Conservation (phyloP, 2,797 vertebrate genomes). For the Hippoglossus hippoglossus region DNA sequence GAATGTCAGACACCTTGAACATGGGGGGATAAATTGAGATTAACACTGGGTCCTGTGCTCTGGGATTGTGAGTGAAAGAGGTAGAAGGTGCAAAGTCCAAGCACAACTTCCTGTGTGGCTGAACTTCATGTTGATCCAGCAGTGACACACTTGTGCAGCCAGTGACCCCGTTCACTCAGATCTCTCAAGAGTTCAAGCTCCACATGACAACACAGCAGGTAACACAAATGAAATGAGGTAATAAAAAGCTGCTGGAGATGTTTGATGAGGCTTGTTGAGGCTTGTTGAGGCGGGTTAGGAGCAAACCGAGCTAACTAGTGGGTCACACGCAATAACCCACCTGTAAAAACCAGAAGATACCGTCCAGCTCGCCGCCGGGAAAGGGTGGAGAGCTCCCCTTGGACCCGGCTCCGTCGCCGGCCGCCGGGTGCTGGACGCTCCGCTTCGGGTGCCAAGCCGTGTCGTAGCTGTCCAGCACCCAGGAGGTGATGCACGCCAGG, state of each 20-base stretch:
- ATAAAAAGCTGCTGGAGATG: too few species aligned
- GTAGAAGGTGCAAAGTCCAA: slow-evolving; percentile 38
- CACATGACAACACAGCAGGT: background rate
- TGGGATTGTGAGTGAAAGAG: background rate
- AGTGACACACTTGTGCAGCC: slow-evolving; percentile 57
- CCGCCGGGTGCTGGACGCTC: slow-evolving; percentile 65
- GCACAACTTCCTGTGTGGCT: slow-evolving; percentile 19
- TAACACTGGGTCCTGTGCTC: background rate
- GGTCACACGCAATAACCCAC: slow-evolving; percentile 71
- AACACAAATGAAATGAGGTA: background rate
- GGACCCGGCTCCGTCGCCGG: slow-evolving; percentile 39
- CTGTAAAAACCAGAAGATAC: slow-evolving; percentile 95
- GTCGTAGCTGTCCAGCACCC: slow-evolving; percentile 86
- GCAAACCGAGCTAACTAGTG: too few species aligned
- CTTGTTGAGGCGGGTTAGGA: too few species aligned
- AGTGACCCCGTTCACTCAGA: slow-evolving; percentile 65
- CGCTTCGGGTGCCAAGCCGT: slow-evolving; percentile 83
- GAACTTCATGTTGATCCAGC: slow-evolving; percentile 24
- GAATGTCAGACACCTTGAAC: slow-evolving; percentile 95
- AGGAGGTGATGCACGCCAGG: slow-evolving; percentile 84
- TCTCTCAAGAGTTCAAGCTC: slow-evolving; percentile 53
- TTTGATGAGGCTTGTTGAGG: too few species aligned
- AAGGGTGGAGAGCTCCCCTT: slow-evolving; percentile 71
- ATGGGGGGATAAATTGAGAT: too few species aligned
- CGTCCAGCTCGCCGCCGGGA: slow-evolving; percentile 81